phyloP scores from a whole-genome alignment of 1,140 invertebrate species.

The Goniozus legneri region DNA sequence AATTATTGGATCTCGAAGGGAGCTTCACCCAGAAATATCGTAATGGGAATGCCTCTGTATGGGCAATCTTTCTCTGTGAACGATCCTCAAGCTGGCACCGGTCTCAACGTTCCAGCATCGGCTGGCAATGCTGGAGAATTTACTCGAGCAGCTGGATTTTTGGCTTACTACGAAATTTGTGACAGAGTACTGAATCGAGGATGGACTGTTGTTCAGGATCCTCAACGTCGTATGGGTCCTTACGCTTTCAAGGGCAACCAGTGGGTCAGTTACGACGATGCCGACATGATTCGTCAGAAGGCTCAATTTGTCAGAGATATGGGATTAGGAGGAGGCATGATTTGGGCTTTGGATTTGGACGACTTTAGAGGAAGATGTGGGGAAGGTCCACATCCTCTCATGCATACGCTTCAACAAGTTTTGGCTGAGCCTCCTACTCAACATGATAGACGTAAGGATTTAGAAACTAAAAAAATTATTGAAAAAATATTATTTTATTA shows the following conservation, averaged over 20 bases:
- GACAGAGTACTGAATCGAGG: conserved; percentile 69
- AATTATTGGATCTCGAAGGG: conserved; percentile 86
- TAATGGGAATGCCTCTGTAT: conserved; percentile 87
- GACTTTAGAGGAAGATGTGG: conserved; percentile 63
- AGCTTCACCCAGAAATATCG: conserved; percentile 72
- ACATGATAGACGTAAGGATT: conserved; percentile 37
- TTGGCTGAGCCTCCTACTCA: conserved; percentile 53
- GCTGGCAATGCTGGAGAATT: conserved; percentile 76
- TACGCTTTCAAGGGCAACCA: conserved; percentile 82
- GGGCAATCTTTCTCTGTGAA: conserved; percentile 79
- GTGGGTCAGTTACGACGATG: conserved; percentile 87
- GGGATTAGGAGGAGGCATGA: conserved; percentile 81
- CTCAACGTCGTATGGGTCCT: conserved; percentile 74
- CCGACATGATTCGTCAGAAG: conserved; percentile 74
- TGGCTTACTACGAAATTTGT: conserved; percentile 90
- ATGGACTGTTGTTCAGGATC: conserved; percentile 78
- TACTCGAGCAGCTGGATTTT: conserved; percentile 78
- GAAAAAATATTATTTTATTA: conserved; percentile 3
- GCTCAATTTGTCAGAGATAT: conserved; percentile 71
- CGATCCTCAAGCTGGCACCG: conserved; percentile 48
- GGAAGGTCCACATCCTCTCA: conserved; percentile 71
- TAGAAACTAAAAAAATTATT: too few relatives aligned
- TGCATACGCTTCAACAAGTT: conserved; percentile 67
- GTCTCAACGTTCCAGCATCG: conserved; percentile 70
- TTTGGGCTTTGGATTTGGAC: conserved; percentile 77